These are phyloP conservation scores for Hippopotamus amphibius DNA, from an alignment of 2,113 vertebrate genomes.

Conservation along the genomic window DNA sequence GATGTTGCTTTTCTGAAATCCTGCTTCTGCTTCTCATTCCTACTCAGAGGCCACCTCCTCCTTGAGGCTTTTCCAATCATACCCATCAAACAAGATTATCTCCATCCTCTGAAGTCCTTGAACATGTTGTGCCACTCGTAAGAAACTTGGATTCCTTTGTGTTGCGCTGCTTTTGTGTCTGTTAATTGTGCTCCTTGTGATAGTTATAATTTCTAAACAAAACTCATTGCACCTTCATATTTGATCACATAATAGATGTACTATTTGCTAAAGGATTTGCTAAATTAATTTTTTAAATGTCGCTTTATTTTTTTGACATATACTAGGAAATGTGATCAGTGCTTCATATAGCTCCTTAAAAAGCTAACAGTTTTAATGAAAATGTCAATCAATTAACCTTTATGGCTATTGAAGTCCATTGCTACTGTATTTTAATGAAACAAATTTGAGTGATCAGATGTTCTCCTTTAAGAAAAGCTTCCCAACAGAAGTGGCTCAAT, in stretches of 20 bases:
- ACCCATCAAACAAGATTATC: neutral
- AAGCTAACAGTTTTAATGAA: conserved; percentile 34
- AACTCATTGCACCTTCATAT: neutral
- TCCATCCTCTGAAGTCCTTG: neutral
- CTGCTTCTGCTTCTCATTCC: neutral
- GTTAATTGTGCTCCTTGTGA: neutral
- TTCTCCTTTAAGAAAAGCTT: conserved; percentile 39
- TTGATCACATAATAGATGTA: neutral
- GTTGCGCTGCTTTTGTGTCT: neutral
- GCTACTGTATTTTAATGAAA: neutral
- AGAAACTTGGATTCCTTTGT: neutral
- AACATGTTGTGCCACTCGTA: neutral
- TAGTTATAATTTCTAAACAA: neutral
- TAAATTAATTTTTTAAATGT: conserved; percentile 35
- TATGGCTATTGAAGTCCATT: neutral
- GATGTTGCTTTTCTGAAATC: neutral
- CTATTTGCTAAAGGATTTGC: conserved; percentile 21
- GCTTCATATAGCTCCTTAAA: neutral
- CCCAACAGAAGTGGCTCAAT: neutral
- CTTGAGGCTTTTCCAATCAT: neutral
- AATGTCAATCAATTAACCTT: conserved; percentile 7
- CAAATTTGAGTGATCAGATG: neutral
- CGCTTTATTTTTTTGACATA: neutral
- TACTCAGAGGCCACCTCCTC: neutral
- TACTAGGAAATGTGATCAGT: neutral